phyloP scores from a whole-genome alignment of 2,888 invertebrate genomes.

The Cryptocephalus moraei region DNA sequence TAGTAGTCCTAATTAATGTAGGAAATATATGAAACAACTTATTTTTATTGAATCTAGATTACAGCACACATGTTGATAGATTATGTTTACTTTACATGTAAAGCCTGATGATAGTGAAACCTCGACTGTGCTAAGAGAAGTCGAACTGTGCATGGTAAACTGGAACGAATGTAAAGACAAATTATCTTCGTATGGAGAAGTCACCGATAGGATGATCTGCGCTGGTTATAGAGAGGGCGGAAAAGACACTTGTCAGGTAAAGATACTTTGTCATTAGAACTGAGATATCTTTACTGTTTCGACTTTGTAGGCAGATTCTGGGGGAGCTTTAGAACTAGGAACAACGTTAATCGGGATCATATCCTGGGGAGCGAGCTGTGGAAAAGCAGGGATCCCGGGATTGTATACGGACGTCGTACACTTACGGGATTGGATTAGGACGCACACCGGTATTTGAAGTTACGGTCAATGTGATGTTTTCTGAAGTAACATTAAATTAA shows the following conservation, averaged over 20 bases:
- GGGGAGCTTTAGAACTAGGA: conserved; percentile 13
- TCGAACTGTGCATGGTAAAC: conserved; percentile 5
- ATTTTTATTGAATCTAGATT: too few species aligned
- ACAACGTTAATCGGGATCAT: conserved; percentile 10
- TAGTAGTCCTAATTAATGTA: too few species aligned
- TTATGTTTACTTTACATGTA: too few species aligned
- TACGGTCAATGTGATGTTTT: too few species aligned
- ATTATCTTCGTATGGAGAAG: conserved; percentile 1
- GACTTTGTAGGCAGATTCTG: conserved; percentile 25
- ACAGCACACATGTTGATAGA: too few species aligned
- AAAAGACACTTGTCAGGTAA: conserved; percentile 21
- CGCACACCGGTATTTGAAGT: conserved; percentile 5
- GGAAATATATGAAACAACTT: too few species aligned
- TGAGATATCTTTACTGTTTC: background rate
- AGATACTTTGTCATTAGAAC: background rate
- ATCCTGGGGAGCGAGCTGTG: conserved; percentile 15
- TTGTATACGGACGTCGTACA: conserved; percentile 15
- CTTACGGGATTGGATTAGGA: conserved; percentile 10
- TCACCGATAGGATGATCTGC: conserved; percentile 21
- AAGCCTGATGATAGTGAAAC: too few species aligned
- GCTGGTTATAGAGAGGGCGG: conserved; percentile 18
- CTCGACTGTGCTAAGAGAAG: conserved; percentile 8
- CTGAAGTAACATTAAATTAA: too few species aligned
- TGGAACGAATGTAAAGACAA: conserved; percentile 4
- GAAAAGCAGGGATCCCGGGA: conserved; percentile 16